Conservation (phyloP, 92 coral and sea anemone genomes). For the Phenganax stokvisi region DNA sequence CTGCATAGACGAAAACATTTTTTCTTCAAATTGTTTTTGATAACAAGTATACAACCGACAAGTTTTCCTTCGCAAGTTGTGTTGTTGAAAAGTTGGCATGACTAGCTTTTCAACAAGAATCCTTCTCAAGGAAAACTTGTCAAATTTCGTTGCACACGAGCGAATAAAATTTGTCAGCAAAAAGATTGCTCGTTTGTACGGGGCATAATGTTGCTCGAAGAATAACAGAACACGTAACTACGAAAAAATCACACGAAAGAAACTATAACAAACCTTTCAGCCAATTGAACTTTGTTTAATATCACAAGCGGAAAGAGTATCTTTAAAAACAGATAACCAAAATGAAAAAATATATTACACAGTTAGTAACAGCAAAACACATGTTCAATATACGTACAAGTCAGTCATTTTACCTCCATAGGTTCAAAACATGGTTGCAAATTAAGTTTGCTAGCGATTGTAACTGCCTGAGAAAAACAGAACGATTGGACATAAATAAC, state of each 20-base stretch:
- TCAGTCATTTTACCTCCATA: constrained; percentile 56
- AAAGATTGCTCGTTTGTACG: not conserved
- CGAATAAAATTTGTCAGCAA: too few species aligned
- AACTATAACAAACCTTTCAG: constrained; percentile 63
- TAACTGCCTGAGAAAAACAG: constrained; percentile 59
- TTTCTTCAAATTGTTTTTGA: too few species aligned
- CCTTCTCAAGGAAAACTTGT: too few species aligned
- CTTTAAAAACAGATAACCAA: not conserved
- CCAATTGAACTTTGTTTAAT: constrained; percentile 78
- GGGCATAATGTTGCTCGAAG: not conserved
- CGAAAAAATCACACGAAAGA: not conserved
- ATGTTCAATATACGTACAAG: not conserved
- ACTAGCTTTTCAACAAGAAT: too few species aligned
- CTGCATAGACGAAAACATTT: too few species aligned
- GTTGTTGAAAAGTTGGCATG: too few species aligned
- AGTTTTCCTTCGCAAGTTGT: too few species aligned
- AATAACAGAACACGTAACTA: not conserved
- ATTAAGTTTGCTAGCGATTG: constrained; percentile 72
- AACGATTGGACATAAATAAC: too few species aligned
- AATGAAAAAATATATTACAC: not conserved
- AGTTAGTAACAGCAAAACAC: not conserved
- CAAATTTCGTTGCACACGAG: too few species aligned
- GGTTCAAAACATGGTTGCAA: constrained; percentile 86
- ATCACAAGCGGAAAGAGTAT: constrained; percentile 68
- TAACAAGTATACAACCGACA: too few species aligned